Conservation (phyloP, 2,113 vertebrate genomes). For the Nannospalax galili region DNA sequence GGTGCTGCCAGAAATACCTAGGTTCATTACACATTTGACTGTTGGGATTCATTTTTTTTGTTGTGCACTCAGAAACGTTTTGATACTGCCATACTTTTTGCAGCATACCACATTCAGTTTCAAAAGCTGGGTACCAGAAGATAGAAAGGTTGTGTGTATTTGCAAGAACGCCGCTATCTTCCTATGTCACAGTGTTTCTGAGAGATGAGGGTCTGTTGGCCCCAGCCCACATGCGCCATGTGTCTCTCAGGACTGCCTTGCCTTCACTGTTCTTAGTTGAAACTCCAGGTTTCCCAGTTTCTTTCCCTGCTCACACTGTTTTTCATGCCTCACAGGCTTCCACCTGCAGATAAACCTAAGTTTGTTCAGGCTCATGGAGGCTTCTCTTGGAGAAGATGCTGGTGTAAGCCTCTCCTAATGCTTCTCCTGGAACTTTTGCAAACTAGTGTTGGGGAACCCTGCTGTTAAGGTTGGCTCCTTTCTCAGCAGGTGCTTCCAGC, state of each 20-base stretch:
- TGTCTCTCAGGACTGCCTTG: background rate
- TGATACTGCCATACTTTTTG: background rate
- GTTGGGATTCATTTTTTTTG: background rate
- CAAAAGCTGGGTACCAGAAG: background rate
- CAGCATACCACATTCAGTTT: background rate
- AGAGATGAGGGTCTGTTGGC: background rate
- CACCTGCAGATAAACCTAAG: background rate
- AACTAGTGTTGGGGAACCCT: too few species aligned
- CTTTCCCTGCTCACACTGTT: background rate
- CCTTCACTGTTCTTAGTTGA: background rate
- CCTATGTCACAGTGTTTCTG: background rate
- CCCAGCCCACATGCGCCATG: too few species aligned
- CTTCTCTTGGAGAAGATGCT: background rate
- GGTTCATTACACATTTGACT: background rate
- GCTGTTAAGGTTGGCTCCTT: too few species aligned
- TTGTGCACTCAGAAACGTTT: background rate
- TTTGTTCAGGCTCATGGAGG: background rate
- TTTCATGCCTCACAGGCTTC: background rate
- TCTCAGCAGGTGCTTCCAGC: too few species aligned
- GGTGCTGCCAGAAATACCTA: background rate
- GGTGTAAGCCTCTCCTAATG: background rate
- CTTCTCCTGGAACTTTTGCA: background rate
- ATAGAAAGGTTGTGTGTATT: background rate
- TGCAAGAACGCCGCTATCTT: background rate
- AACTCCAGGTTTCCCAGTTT: background rate